Conservation (phyloP, 35 echinoderm and acorn worm species). For the Amphiura filiformis region DNA sequence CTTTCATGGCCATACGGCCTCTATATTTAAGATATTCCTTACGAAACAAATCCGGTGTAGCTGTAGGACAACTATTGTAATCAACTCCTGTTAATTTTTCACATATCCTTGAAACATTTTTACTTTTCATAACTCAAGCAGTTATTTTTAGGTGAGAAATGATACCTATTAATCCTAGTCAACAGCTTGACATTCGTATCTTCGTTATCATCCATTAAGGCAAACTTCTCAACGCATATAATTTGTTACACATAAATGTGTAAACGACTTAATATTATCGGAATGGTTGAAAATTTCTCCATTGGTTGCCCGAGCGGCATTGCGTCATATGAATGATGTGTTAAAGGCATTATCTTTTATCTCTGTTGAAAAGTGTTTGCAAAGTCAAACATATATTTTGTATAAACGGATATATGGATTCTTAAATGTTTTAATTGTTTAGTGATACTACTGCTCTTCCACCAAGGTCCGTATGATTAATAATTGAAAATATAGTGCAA, state of each 20-base stretch:
- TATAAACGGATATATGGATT: background rate
- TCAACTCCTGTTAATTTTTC: background rate
- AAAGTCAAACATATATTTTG: background rate
- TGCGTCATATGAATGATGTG: constrained; percentile 37
- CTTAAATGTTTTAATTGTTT: no score
- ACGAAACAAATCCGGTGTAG: background rate
- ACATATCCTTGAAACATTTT: constrained; percentile 33
- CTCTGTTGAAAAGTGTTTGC: background rate
- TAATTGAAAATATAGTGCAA: no score
- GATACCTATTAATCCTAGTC: constrained; percentile 38
- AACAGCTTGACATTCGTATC: constrained; percentile 26
- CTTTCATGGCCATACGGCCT: constrained; percentile 38
- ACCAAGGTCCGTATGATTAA: no score
- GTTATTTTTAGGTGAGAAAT: constrained; percentile 57
- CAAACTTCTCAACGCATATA: background rate
- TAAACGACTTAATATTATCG: constrained; percentile 60
- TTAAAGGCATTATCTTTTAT: background rate
- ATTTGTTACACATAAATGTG: constrained; percentile 30
- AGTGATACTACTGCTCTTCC: no score
- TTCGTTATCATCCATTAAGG: background rate
- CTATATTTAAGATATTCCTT: constrained; percentile 17
- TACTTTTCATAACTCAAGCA: constrained; percentile 62
- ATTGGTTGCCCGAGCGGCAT: constrained; percentile 54
- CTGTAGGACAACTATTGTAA: constrained; percentile 23
- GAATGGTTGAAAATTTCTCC: constrained; percentile 89